These are phyloP conservation scores for Circaetus cinerascens DNA, from an alignment of 2,113 vertebrate species.

Conservation along the genomic window DNA sequence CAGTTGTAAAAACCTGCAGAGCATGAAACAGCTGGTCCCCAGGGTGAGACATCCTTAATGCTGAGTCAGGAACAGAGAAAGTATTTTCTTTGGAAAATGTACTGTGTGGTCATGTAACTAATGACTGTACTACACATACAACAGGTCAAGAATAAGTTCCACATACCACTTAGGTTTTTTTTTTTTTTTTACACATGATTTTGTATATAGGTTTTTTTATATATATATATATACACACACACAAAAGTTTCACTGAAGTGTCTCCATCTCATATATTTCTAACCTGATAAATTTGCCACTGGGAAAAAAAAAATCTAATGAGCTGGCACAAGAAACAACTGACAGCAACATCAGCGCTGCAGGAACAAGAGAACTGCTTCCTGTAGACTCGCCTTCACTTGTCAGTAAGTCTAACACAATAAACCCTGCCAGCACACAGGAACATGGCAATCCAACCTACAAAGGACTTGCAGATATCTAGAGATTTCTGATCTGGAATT, in stretches of 20 bases:
- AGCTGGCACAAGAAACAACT: background rate
- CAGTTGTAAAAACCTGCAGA: background rate
- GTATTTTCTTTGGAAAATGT: background rate
- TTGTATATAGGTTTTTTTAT: background rate
- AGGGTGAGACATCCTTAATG: background rate
- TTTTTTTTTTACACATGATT: background rate
- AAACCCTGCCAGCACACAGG: background rate
- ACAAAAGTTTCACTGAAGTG: accelerated
- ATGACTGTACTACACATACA: background rate
- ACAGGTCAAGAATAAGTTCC: background rate
- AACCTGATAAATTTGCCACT: background rate
- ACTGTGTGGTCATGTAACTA: background rate
- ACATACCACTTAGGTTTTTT: background rate
- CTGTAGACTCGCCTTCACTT: background rate
- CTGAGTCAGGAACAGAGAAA: background rate
- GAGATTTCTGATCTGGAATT: background rate
- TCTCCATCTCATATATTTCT: background rate
- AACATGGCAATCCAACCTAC: background rate
- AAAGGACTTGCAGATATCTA: background rate
- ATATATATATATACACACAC: too few relatives aligned
- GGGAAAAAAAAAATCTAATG: too few relatives aligned
- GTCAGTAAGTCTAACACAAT: background rate
- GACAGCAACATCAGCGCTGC: background rate
- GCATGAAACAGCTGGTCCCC: background rate
- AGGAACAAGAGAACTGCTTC: background rate